Percentiles rank a stretch among this genome's conserved stretches.
Conservation (phyloP, 2,797 vertebrate species). For the Peromyscus melanophrys region DNA sequence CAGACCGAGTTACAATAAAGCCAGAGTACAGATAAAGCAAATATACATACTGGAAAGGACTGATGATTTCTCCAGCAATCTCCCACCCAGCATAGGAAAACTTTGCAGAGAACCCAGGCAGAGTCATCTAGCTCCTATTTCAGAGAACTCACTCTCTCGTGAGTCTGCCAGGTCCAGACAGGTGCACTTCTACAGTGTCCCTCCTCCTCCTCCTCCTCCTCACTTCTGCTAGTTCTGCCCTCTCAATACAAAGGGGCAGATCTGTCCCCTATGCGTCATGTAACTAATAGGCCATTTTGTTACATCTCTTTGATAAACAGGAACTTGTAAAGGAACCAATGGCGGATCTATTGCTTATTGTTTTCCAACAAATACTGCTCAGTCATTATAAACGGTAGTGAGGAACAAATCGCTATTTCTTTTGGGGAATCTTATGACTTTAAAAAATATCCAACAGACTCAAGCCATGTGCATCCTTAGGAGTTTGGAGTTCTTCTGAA, state of each 20-base stretch:
- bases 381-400: constrained; percentile 13
- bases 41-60: not conserved
- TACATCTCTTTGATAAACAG: not conserved
- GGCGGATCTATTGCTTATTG: not conserved
- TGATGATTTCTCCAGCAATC: not conserved
- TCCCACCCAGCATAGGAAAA: not conserved
- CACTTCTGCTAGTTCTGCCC: not conserved
- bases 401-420: constrained; percentile 3
- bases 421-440: constrained; percentile 33
- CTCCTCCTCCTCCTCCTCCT: constrained; percentile 32
- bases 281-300: constrained; percentile 5
- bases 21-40: constrained; percentile 54
- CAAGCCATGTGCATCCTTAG: constrained; percentile 33
- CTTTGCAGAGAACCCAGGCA: not conserved
- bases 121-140: not conserved
- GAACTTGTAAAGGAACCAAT: constrained; percentile 45
- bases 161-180: not conserved
- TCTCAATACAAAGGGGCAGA: not conserved
- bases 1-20: constrained; percentile 54
- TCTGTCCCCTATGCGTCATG: not conserved
- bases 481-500: constrained; percentile 18
- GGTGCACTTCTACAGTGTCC: not conserved
- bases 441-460: not conserved
- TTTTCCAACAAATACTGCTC: constrained; percentile 25
- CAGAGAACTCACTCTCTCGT: not conserved